Conservation (phyloP, 2,797 vertebrate species). For the Myripristis murdjan region DNA sequence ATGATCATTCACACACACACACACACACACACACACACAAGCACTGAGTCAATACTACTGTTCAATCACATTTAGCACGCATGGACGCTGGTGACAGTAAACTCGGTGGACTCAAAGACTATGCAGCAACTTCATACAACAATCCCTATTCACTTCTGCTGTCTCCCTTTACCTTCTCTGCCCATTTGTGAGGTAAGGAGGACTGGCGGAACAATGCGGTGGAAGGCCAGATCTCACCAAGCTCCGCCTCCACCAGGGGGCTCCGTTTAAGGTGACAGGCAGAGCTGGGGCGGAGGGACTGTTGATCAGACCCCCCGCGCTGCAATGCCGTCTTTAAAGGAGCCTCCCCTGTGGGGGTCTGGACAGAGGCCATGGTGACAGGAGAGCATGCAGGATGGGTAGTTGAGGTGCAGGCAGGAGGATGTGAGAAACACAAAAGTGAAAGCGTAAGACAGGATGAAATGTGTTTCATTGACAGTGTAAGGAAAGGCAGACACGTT, state of each 20-base stretch:
- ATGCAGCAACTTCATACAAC: background rate
- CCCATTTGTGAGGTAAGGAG: conserved; percentile 50
- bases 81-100: background rate
- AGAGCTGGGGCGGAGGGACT: conserved; percentile 84
- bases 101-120: background rate
- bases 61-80: background rate
- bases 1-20: conserved; percentile 39
- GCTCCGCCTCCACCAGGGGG: conserved; percentile 83
- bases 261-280: conserved; percentile 88
- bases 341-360: conserved; percentile 76
- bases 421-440: conserved; percentile 45
- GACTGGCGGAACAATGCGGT: conserved; percentile 83
- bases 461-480: background rate
- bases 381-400: conserved; percentile 45
- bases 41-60: background rate
- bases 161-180: conserved; percentile 71
- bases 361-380: conserved; percentile 4
- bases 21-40: conserved; percentile 4
- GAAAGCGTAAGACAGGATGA: conserved; percentile 33
- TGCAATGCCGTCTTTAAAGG: conserved; percentile 79
- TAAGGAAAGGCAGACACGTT: background rate
- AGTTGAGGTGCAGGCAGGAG: conserved; percentile 10
- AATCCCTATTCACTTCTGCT: background rate
- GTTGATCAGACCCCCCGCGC: conserved; percentile 65
- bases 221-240: conserved; percentile 79